phyloP scores from a whole-genome alignment of 2,113 vertebrate species.

The Panurus biarmicus region DNA sequence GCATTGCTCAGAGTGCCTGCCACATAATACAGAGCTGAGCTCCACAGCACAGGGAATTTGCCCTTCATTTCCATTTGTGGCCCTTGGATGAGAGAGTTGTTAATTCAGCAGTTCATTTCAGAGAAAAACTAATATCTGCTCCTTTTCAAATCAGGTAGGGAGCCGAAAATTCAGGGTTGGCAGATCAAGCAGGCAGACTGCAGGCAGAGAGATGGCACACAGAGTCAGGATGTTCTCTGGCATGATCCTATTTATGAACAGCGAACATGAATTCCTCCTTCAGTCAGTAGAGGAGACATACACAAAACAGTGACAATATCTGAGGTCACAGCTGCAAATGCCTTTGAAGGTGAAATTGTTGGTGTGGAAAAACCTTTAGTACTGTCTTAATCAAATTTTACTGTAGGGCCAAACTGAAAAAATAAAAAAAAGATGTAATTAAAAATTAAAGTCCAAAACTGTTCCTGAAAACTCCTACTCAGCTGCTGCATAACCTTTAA shows the following conservation, averaged over 20 bases:
- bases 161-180: neutral
- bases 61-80: neutral
- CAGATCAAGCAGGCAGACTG: neutral
- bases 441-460: neutral
- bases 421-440: neutral
- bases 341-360: conserved; percentile 14
- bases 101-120: neutral
- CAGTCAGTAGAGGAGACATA: neutral
- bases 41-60: neutral
- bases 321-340: neutral
- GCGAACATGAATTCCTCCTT: neutral
- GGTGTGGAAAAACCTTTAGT: conserved; percentile 20
- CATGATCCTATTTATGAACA: neutral
- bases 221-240: neutral
- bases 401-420: neutral
- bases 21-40: neutral
- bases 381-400: neutral
- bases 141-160: neutral
- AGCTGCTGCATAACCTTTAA: conserved; percentile 2
- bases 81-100: neutral
- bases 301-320: neutral
- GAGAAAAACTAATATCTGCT: neutral
- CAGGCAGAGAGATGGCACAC: neutral
- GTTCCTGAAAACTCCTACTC: neutral
- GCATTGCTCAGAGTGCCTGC: neutral